These are phyloP conservation scores for Henicopernis longicauda DNA, from an alignment of 2,113 vertebrate species.

Conservation along the genomic window DNA sequence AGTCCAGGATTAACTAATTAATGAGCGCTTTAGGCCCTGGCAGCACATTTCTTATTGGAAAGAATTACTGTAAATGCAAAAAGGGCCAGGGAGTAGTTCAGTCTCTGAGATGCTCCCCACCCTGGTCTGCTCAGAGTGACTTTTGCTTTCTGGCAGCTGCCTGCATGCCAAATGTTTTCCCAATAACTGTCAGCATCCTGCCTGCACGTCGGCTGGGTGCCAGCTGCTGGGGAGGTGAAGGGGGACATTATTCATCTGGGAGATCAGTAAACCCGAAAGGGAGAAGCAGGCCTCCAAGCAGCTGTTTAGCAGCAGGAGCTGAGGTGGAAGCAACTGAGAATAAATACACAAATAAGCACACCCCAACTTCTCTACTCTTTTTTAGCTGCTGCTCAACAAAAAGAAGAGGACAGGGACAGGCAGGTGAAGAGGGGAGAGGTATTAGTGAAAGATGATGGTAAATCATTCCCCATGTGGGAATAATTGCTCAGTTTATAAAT, in stretches of 20 bases:
- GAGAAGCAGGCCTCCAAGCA: conserved; percentile 56
- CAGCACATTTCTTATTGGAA: not conserved
- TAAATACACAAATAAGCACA: not conserved
- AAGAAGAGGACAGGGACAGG: not conserved
- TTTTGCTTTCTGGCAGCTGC: conserved; percentile 65
- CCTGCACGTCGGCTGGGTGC: not conserved
- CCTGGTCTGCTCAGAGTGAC: conserved; percentile 35
- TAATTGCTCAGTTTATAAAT: not conserved
- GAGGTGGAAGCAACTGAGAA: conserved; percentile 23
- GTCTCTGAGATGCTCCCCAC: conserved; percentile 21
- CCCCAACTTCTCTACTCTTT: not conserved
- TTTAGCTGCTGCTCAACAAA: not conserved
- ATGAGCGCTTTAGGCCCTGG: not conserved
- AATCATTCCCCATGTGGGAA: not conserved
- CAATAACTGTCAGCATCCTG: conserved; percentile 55
- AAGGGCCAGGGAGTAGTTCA: not conserved
- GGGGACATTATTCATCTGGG: conserved; percentile 68
- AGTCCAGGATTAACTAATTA: conserved; percentile 30
- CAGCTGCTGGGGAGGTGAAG: conserved; percentile 60
- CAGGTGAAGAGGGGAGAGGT: not conserved
- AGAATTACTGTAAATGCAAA: not conserved
- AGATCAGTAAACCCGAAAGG: conserved; percentile 64
- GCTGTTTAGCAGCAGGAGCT: conserved; percentile 62
- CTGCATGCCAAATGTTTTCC: conserved; percentile 49
- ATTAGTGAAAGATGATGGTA: not conserved